Conservation (phyloP, 1,140 invertebrate species). For the Caenorhabditis latens region DNA sequence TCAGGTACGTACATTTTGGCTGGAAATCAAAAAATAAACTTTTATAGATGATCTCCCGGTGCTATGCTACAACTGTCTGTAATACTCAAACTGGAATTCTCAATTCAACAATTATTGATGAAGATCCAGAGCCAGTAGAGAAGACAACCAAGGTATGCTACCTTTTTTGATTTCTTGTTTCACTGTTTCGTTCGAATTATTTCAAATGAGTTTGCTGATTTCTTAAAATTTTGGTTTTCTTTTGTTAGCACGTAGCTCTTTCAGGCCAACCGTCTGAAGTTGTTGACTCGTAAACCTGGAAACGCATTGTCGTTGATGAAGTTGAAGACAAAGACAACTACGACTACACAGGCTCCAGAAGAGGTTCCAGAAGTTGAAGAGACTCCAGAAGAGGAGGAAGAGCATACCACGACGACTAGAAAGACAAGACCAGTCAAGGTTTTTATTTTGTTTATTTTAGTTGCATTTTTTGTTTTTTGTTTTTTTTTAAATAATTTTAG, state of each 20-base stretch:
- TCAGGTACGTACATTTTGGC: slow-evolving; percentile 66
- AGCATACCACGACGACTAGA: not conserved
- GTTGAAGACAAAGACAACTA: slow-evolving; percentile 53
- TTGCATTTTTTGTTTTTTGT: not conserved
- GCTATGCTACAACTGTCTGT: slow-evolving; percentile 75
- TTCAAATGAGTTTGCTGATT: not conserved
- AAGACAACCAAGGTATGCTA: slow-evolving; percentile 59
- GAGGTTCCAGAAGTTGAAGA: not conserved
- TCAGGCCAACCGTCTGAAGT: slow-evolving; percentile 56
- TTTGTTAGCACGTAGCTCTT: not conserved
- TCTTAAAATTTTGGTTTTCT: not conserved
- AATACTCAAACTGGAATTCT: slow-evolving; percentile 70
- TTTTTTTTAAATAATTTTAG: not conserved
- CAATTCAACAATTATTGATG: slow-evolving; percentile 69
- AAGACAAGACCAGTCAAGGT: slow-evolving; percentile 28
- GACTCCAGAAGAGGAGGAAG: slow-evolving; percentile 58
- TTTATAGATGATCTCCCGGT: slow-evolving; percentile 74
- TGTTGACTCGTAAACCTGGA: slow-evolving; percentile 59
- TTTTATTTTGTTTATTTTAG: not conserved
- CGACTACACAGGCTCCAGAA: slow-evolving; percentile 51
- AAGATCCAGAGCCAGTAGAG: slow-evolving; percentile 45
- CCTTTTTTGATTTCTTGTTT: not conserved
- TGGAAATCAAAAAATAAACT: not conserved
- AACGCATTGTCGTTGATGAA: slow-evolving; percentile 44
- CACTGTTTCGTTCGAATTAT: not conserved